phyloP scores from a whole-genome alignment of 1,140 invertebrate genomes.

The Olivierus martensii region DNA sequence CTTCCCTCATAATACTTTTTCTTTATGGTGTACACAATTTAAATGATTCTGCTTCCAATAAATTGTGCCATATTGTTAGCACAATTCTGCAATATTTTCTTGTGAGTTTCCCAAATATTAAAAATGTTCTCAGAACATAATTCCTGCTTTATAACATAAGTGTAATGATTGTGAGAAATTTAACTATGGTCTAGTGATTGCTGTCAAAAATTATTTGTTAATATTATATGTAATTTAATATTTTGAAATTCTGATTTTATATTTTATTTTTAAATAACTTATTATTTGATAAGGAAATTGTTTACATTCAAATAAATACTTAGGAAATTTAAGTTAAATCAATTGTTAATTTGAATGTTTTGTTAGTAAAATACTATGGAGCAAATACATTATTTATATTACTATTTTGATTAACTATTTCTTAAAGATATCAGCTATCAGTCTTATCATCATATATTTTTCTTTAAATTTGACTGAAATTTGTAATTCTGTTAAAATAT shows the following conservation, averaged over 20 bases:
- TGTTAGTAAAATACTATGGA: constrained; percentile 5
- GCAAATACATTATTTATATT: too few relatives aligned
- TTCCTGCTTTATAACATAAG: not conserved
- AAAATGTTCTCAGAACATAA: not conserved
- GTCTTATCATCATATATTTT: too few relatives aligned
- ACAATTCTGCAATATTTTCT: not conserved
- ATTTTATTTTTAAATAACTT: not conserved
- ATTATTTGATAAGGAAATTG: not conserved
- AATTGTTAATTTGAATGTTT: not conserved
- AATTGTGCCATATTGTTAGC: too few relatives aligned
- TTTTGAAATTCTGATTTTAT: not conserved
- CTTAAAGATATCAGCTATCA: too few relatives aligned
- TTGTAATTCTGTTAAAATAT: too few relatives aligned
- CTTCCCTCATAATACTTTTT: too few relatives aligned
- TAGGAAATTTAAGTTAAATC: not conserved
- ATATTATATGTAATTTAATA: not conserved
- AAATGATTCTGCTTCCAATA: too few relatives aligned
- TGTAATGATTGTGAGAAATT: not conserved
- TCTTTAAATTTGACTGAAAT: too few relatives aligned
- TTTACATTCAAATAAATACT: not conserved
- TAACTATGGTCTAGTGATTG: not conserved
- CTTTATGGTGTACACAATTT: too few relatives aligned
- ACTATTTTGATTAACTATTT: too few relatives aligned
- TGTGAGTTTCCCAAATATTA: not conserved
- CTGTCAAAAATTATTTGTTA: not conserved